Evolutionary conservation across 2,888 invertebrate species (phyloP).

Genomic region (Dichetophora obliterata): DNA sequence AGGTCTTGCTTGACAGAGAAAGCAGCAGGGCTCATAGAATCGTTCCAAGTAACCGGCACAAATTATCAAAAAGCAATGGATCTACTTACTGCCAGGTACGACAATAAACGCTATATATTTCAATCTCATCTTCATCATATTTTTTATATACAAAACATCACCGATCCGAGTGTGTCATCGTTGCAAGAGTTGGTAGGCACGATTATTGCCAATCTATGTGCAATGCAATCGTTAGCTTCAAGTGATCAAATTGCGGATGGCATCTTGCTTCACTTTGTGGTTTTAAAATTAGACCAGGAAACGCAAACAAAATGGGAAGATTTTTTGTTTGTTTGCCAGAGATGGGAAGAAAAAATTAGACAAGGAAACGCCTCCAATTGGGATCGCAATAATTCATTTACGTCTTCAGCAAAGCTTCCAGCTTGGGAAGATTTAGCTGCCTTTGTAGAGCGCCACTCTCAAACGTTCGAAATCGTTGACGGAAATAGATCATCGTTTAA

Average conservation of each 20-base stretch:
- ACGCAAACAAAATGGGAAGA: conserved; percentile 43
- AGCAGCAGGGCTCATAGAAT: conserved; percentile 16
- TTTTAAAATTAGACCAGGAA: conserved; percentile 37
- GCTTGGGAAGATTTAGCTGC: conserved; percentile 33
- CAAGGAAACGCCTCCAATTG: conserved; percentile 36
- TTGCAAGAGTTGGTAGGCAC: conserved; percentile 41
- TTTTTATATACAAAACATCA: conserved; percentile 38
- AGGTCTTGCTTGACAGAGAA: conserved; percentile 13
- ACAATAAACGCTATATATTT: conserved; percentile 37
- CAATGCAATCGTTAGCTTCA: too few relatives aligned
- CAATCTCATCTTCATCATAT: conserved; percentile 38
- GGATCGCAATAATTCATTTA: conserved; percentile 39
- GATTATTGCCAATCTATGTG: too few relatives aligned
- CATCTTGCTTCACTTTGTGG: conserved; percentile 39
- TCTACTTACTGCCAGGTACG: too few relatives aligned
- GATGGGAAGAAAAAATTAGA: too few relatives aligned
- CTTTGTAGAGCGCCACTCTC: conserved; percentile 39
- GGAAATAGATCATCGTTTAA: not conserved
- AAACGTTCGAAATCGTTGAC: conserved; percentile 21
- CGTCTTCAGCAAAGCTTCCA: conserved; percentile 21
- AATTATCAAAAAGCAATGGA: conserved; percentile 34
- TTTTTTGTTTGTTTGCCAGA: too few relatives aligned
- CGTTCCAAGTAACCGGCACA: conserved; percentile 9
- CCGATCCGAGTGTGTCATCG: conserved; percentile 22
- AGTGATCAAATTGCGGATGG: conserved; percentile 40